Conservation (phyloP, 2,113 vertebrate species). For the Delphinus delphis region DNA sequence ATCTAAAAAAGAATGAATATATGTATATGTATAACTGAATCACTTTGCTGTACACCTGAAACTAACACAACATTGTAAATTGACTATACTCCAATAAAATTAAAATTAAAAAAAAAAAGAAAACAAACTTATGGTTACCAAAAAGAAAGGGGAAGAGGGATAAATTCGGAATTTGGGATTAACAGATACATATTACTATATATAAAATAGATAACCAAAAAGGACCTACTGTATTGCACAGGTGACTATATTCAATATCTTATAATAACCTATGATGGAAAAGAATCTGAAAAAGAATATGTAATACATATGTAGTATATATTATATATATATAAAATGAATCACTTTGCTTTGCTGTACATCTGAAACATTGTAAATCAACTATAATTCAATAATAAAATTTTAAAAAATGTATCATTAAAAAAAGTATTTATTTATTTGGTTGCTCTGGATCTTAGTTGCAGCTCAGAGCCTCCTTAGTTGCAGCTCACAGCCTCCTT, state of each 20-base stretch:
- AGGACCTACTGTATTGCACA: background rate
- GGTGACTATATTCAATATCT: background rate
- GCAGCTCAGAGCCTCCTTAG: no score
- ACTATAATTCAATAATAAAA: background rate
- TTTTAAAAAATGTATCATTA: no score
- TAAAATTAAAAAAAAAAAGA: background rate
- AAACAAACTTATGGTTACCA: background rate
- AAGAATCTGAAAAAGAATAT: background rate
- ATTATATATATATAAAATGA: background rate
- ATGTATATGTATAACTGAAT: no score
- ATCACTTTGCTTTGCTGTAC: background rate
- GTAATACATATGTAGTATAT: no score
- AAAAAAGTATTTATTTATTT: no score
- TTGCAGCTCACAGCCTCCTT: no score
- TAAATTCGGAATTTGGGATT: background rate
- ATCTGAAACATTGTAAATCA: background rate
- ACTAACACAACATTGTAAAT: background rate
- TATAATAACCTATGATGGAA: background rate
- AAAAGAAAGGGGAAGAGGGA: background rate
- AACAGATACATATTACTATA: background rate
- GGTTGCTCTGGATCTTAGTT: no score
- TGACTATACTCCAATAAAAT: background rate
- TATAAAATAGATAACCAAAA: background rate
- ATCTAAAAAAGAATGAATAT: no score
- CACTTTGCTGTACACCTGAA: background rate